phyloP scores from a whole-genome alignment of 2,888 invertebrate species.

The Digitonthophagus gazella region DNA sequence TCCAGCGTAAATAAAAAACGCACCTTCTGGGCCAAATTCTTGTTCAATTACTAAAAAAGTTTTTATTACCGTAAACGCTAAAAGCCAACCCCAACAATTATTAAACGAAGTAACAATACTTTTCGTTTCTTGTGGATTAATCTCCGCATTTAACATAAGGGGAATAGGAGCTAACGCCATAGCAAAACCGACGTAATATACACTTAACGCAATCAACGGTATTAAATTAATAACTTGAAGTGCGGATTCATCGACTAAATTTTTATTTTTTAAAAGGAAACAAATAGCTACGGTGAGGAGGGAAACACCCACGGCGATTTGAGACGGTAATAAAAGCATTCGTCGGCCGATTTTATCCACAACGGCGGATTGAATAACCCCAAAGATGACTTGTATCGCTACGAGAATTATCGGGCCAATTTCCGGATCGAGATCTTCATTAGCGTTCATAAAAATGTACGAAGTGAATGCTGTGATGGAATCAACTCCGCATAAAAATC shows the following conservation, averaged over 20 bases:
- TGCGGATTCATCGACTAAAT: slow-evolving; percentile 41
- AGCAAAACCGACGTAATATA: slow-evolving; percentile 76
- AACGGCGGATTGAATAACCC: slow-evolving; percentile 67
- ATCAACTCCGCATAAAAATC: slow-evolving; percentile 63
- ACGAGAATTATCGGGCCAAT: slow-evolving; percentile 61
- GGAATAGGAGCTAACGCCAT: slow-evolving; percentile 79
- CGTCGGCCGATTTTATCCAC: slow-evolving; percentile 78
- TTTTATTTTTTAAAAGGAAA: slow-evolving; percentile 51
- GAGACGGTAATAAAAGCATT: slow-evolving; percentile 67
- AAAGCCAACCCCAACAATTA: slow-evolving; percentile 72
- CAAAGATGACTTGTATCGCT: slow-evolving; percentile 67
- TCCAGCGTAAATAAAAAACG: slow-evolving; percentile 70
- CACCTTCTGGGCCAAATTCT: slow-evolving; percentile 57
- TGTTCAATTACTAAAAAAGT: slow-evolving; percentile 59
- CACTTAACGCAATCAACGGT: slow-evolving; percentile 66
- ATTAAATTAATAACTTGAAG: slow-evolving; percentile 63
- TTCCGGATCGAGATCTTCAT: slow-evolving; percentile 48
- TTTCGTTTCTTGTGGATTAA: slow-evolving; percentile 75
- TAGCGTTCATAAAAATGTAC: slow-evolving; percentile 56
- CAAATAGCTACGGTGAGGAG: slow-evolving; percentile 65
- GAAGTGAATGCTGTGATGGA: slow-evolving; percentile 61
- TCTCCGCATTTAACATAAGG: slow-evolving; percentile 74
- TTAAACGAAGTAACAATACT: slow-evolving; percentile 71
- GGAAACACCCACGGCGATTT: slow-evolving; percentile 64
- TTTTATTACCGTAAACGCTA: slow-evolving; percentile 73